Conservation (phyloP, 2,888 invertebrate genomes). For the Agrochola lota region DNA sequence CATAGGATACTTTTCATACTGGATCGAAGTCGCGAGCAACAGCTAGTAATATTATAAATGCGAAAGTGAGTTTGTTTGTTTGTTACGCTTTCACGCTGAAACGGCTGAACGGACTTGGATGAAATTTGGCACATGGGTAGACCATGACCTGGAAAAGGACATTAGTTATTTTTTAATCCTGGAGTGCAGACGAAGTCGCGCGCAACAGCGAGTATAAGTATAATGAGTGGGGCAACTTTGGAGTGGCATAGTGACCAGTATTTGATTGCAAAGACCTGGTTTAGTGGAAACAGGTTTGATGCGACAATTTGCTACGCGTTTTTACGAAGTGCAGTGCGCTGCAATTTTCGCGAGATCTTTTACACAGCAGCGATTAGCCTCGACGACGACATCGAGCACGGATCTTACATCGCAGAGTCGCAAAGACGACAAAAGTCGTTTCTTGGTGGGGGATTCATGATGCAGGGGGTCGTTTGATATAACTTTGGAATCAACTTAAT, state of each 20-base stretch:
- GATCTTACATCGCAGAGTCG: neutral
- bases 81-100: no score
- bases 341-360: neutral
- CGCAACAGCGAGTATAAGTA: no score
- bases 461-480: neutral
- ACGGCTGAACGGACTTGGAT: no score
- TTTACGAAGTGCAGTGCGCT: slow-evolving; percentile 4
- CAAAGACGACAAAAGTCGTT: neutral
- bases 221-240: neutral
- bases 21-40: no score
- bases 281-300: neutral
- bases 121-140: no score
- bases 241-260: neutral
- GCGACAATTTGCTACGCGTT: neutral
- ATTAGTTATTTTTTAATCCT: no score
- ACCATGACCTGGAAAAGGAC: no score
- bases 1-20: no score
- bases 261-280: neutral
- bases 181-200: no score
- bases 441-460: neutral
- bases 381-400: no score
- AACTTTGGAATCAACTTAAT: neutral
- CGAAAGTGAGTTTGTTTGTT: no score
- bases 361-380: neutral
- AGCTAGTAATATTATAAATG: no score